Conservation (phyloP, 2,113 vertebrate species). For the Himantopus leucocephalus region DNA sequence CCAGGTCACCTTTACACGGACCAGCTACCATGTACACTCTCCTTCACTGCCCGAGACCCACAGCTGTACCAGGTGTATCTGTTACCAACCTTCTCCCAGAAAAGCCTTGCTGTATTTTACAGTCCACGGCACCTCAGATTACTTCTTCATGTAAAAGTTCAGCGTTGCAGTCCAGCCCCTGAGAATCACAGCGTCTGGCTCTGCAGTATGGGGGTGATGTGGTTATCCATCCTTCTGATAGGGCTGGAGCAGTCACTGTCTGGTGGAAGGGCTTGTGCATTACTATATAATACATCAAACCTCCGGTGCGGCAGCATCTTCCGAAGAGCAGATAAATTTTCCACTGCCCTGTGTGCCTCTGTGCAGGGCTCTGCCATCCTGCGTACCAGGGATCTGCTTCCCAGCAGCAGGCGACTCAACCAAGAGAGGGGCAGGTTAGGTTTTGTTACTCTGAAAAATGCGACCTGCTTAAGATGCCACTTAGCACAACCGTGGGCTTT, state of each 20-base stretch:
- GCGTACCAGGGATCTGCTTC: fast-evolving
- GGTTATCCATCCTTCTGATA: conserved; percentile 29
- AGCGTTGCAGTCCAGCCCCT: not conserved
- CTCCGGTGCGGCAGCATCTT: not conserved
- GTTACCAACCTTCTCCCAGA: not conserved
- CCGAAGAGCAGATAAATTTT: not conserved
- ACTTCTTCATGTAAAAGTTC: not conserved
- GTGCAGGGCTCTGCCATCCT: not conserved
- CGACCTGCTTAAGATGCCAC: not conserved
- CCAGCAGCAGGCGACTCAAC: not conserved
- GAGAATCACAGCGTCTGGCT: not conserved
- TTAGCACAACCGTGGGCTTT: not conserved
- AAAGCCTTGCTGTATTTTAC: not conserved
- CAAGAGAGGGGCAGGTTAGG: not conserved
- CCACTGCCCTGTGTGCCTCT: not conserved
- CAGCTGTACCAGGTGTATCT: not conserved
- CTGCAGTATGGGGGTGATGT: not conserved
- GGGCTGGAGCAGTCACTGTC: not conserved
- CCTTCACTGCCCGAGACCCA: not conserved
- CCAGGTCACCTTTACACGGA: not conserved
- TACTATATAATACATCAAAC: conserved; percentile 5
- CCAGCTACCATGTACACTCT: not conserved
- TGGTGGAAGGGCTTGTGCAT: not conserved
- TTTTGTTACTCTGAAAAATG: not conserved
- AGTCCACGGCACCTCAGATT: not conserved